Evolutionary conservation across 2,113 vertebrate genomes (phyloP), one percentile per base, ranked within the genome.

Genomic region (Chlamydotis undulata): DNA sequence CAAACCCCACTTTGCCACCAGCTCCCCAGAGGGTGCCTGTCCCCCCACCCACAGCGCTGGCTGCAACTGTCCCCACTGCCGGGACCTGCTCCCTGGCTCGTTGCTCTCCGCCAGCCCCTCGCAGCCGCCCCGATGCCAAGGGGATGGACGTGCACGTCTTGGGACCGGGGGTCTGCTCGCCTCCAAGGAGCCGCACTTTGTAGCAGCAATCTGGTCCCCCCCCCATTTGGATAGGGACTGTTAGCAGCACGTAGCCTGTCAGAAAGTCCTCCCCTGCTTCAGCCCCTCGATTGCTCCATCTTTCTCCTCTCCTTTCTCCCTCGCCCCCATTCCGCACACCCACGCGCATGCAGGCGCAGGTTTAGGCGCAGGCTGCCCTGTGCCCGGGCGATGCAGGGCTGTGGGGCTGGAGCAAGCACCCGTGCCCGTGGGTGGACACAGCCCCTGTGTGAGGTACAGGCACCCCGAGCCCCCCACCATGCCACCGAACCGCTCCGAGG

Each of bases 321-420:
- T 92, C 35, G 1, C 47, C 80, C 91, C 65, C 33, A 0, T 71
- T 75, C 17, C 4, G 2, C 61, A n/a, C 9, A 0, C 94, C 81
- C 91, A 64, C 68, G 1, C 39, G 9, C 7, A 0, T 13, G 71
- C 11, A 33, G 80, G 56, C 5, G 1, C 76, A 28, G 2, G 0
- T 19, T 45, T 3, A 3, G 50, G 91, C 2, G 4, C 59, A 14
- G 69, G 57, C 74, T 91, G 76, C 74, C 83, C 80, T 8, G 63
- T 0, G 0, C 82, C 61, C 1, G 0, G 67, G 86, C 2, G 2
- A 15, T 12, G 70, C 14, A 0, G 68, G 69, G 52, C 57, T 75
- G 64, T 1, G 2, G 28, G 57, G 23, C 19, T 71, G 68, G 61
- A 77, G 45, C 50, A 7, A 53, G 39, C 11, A 15, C 39, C 64